Base-by-base conservation (phyloP, 2,113 vertebrate genomes). In the Camelus dromedarius region DNA sequence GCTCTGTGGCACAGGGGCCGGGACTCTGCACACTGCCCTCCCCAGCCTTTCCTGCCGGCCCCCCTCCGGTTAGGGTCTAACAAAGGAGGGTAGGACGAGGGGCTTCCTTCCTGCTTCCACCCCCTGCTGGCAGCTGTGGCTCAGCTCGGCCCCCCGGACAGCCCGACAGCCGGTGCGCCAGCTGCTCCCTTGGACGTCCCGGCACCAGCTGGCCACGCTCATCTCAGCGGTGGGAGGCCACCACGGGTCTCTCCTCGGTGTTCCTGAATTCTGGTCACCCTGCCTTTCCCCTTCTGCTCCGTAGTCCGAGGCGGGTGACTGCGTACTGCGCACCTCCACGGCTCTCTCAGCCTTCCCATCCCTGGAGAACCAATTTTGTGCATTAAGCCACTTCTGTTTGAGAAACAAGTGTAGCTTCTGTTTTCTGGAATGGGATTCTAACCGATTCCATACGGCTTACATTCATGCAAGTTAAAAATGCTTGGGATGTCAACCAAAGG, bases 381-480 rank as follows among this genome's bases (percentile, higher is more conserved):
- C n/a, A 83, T 69, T 42, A 58, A 52, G 19, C 28, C 28, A 35
- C 30, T 38, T 62, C 66, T 70, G 14, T 80, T 32, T 20, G 35
- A 80, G 64, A 80, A 54, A 10, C 2, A 2, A 42, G 20, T 5
- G 38, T 14, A 19, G 56, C 19, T 80, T 54, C 28, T 72, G 22
- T 56, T 87, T 81, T 92, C 89, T 48, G 50, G 58, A 82, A 50
- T 22, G 32, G 18, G 76, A 73, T 69, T 82, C 60, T 96, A 76
- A 75, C 50, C 1, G 22, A 50, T 38, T 58, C 76, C 84, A 24
- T 32, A 18, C 19, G 35, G 69, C 88, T 82, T 82, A 32, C 2
- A 24, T 2, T 48, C 6, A 20, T 16, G n/a, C 20, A 62, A n/a
- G 54, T 70, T 20, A 46, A 95, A 91, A 79, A 70, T 24, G 32